These are phyloP conservation scores for Reticulitermes speratus DNA, from an alignment of 1,140 invertebrate species.

Conservation along the genomic window DNA sequence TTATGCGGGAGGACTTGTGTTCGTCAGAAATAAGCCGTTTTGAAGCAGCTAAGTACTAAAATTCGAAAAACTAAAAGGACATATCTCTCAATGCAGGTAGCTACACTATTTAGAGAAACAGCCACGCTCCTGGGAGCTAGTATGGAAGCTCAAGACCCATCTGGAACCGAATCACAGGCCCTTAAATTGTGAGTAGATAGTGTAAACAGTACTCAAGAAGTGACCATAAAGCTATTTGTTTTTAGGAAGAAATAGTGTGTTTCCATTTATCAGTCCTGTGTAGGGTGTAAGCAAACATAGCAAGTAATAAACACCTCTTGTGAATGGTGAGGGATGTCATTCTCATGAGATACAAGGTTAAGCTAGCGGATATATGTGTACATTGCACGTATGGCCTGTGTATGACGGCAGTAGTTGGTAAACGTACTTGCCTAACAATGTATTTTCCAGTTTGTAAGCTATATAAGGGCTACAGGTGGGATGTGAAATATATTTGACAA, in stretches of 20 bases:
- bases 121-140: conserved; percentile 65
- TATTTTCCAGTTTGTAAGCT: no score
- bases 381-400: no score
- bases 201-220: conserved; percentile 7
- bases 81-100: conserved; percentile 59
- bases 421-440: no score
- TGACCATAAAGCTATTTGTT: neutral
- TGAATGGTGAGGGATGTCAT: neutral
- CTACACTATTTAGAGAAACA: conserved; percentile 67
- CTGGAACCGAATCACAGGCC: conserved; percentile 35
- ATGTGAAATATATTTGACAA: no score
- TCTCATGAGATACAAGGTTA: neutral
- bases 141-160: conserved; percentile 47
- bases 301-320: neutral
- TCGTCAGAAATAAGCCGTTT: conserved; percentile 17
- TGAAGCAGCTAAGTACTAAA: conserved; percentile 10
- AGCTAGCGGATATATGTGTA: neutral
- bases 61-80: neutral
- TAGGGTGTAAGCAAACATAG: neutral
- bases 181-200: conserved; percentile 37
- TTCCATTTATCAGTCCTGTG: neutral
- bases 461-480: no score
- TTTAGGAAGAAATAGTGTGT: neutral
- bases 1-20: conserved; percentile 30
- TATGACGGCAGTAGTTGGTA: no score